Percentiles rank a stretch among this genome's conserved stretches.
Evolutionary conservation across 2,113 vertebrate genomes (phyloP).

Genomic region (Saccopteryx bilineata): DNA sequence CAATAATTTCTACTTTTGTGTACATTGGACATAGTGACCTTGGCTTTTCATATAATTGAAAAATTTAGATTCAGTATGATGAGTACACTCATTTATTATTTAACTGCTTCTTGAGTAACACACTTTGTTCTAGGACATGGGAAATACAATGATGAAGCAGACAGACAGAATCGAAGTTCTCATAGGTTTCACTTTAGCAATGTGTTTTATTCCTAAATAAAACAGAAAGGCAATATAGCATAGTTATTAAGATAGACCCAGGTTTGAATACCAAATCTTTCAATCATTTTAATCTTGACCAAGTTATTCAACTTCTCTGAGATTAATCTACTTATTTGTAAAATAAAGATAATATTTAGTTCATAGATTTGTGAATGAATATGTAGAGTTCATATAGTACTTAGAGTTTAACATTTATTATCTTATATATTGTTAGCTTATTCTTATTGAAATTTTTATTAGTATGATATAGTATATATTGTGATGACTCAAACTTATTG

Average conservation of each 20-base stretch:
- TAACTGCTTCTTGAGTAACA: background rate
- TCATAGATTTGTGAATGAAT: background rate
- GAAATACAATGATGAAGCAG: background rate
- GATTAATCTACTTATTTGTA: background rate
- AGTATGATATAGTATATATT: conserved; percentile 18
- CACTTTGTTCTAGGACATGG: background rate
- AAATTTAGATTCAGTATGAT: background rate
- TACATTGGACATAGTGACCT: background rate
- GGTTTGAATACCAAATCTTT: background rate
- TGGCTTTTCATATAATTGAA: background rate
- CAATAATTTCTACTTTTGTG: background rate
- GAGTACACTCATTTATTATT: background rate
- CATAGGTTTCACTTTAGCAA: background rate
- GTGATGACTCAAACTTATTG: background rate
- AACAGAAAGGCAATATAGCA: background rate
- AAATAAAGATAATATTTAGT: conserved; percentile 1
- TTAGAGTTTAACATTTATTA: conserved; percentile 19
- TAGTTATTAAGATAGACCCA: background rate
- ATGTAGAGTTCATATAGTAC: background rate
- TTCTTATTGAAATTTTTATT: conserved; percentile 27
- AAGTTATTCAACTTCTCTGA: background rate
- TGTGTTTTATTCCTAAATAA: background rate
- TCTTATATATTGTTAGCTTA: background rate
- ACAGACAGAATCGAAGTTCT: background rate
- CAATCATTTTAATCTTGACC: background rate